Conservation (phyloP, 2,113 vertebrate genomes). For the Perca flavescens region DNA sequence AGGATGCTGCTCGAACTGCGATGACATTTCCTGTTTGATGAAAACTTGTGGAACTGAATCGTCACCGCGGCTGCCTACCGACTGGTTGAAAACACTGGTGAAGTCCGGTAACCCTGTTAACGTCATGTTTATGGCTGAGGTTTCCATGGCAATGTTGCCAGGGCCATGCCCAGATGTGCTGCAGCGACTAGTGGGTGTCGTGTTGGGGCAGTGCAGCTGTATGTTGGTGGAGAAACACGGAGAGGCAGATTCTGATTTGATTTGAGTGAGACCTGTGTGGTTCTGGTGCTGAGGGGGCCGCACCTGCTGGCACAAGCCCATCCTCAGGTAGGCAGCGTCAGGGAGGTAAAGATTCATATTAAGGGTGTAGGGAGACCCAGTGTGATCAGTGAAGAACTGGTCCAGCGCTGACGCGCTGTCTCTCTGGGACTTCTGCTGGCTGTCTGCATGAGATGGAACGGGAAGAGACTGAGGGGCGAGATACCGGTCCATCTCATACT, state of each 20-base stretch:
- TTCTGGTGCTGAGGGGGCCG: slow-evolving; percentile 79
- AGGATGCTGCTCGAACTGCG: slow-evolving; percentile 69
- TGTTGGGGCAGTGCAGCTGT: slow-evolving; percentile 87
- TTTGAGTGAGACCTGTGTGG: slow-evolving; percentile 83
- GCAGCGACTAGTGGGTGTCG: slow-evolving; percentile 62
- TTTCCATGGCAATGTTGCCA: slow-evolving; percentile 72
- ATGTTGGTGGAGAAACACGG: slow-evolving; percentile 88
- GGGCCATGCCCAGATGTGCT: slow-evolving; percentile 58
- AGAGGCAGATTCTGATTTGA: slow-evolving; percentile 91
- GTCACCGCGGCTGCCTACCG: slow-evolving; percentile 47
- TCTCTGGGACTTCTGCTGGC: slow-evolving; percentile 87
- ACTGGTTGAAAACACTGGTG: slow-evolving; percentile 95
- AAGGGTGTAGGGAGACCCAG: slow-evolving; percentile 92
- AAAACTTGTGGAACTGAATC: slow-evolving; percentile 85
- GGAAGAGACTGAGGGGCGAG: slow-evolving; percentile 89
- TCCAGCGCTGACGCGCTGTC: slow-evolving; percentile 90
- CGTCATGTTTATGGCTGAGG: slow-evolving; percentile 69
- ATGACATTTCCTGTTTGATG: slow-evolving; percentile 96
- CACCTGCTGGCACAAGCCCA: slow-evolving; percentile 91
- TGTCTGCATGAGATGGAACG: slow-evolving; percentile 50
- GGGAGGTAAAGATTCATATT: slow-evolving; percentile 99
- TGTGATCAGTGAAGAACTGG: slow-evolving; percentile 92
- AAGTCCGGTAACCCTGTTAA: slow-evolving; percentile 93
- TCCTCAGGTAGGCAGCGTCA: slow-evolving; percentile 93
- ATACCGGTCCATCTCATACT: slow-evolving; percentile 98